These are phyloP conservation scores for Microctonus aethiopoides DNA, from an alignment of 2,888 invertebrate genomes.

Conservation along the genomic window DNA sequence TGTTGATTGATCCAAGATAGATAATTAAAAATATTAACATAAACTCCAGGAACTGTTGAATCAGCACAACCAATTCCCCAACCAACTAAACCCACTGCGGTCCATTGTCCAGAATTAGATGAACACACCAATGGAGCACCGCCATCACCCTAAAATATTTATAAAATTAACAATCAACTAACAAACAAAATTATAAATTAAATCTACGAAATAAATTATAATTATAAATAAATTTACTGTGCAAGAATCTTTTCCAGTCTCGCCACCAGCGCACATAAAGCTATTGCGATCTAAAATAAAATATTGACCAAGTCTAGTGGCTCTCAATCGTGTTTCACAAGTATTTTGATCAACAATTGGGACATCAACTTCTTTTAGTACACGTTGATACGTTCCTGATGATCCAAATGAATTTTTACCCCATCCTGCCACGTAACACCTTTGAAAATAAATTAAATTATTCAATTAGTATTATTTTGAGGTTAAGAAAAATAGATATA, in stretches of 20 bases:
- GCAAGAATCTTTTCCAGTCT: slow-evolving; percentile 81
- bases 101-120: slow-evolving; percentile 69
- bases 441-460: slow-evolving; percentile 34
- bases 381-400: slow-evolving; percentile 72
- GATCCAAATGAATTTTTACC: slow-evolving; percentile 81
- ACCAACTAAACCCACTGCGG: slow-evolving; percentile 76
- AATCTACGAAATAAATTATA: background rate
- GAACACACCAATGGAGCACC: slow-evolving; percentile 79
- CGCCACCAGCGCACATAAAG: slow-evolving; percentile 85
- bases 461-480: slow-evolving; percentile 11
- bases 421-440: slow-evolving; percentile 85
- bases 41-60: slow-evolving; percentile 79
- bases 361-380: slow-evolving; percentile 81
- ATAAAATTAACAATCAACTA: slow-evolving; percentile 49
- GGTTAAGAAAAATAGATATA: background rate
- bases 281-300: slow-evolving; percentile 75
- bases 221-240: slow-evolving; percentile 70
- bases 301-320: slow-evolving; percentile 74
- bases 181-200: slow-evolving; percentile 37
- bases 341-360: slow-evolving; percentile 74
- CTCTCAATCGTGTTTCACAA: slow-evolving; percentile 75
- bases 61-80: slow-evolving; percentile 82
- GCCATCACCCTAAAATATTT: slow-evolving; percentile 74
- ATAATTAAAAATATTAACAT: slow-evolving; percentile 78
- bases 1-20: slow-evolving; percentile 67